phyloP scores from a whole-genome alignment of 2,113 vertebrate genomes.

The Cebus imitator region DNA sequence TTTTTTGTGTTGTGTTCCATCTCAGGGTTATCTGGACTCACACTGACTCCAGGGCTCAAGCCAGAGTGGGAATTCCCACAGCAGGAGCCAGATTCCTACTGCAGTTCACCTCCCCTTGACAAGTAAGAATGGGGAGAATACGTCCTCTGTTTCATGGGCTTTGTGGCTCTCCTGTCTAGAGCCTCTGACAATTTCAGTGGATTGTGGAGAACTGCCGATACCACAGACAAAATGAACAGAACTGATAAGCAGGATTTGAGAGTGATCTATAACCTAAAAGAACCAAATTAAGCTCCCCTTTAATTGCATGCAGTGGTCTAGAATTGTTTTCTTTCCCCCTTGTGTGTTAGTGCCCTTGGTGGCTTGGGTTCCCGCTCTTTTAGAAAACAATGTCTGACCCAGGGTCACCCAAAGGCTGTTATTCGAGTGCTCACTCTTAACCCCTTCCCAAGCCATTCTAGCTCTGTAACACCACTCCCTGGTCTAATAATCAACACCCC shows the following conservation, averaged over 20 bases:
- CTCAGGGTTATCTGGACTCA: slow-evolving; percentile 44
- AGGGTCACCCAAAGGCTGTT: neutral
- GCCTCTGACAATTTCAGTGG: neutral
- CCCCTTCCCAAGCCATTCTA: neutral
- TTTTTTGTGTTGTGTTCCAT: slow-evolving; percentile 10
- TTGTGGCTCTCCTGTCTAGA: neutral
- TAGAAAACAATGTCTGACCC: neutral
- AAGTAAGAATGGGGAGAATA: neutral
- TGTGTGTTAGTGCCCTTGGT: neutral
- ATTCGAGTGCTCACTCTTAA: neutral
- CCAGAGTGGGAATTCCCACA: slow-evolving; percentile 45
- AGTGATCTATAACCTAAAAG: neutral
- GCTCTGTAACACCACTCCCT: neutral
- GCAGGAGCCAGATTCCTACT: slow-evolving; percentile 1
- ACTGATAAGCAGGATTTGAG: neutral
- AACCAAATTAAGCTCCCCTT: neutral
- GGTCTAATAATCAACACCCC: neutral
- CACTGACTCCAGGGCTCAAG: neutral
- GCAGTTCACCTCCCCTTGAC: neutral
- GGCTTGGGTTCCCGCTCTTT: neutral
- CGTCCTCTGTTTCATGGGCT: accelerated
- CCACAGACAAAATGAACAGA: neutral
- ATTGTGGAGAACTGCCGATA: neutral
- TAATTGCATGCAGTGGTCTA: neutral
- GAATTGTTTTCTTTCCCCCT: neutral